Evolutionary conservation across 2,888 invertebrate genomes (phyloP).

Genomic region (Exephanes ischioxanthus): DNA sequence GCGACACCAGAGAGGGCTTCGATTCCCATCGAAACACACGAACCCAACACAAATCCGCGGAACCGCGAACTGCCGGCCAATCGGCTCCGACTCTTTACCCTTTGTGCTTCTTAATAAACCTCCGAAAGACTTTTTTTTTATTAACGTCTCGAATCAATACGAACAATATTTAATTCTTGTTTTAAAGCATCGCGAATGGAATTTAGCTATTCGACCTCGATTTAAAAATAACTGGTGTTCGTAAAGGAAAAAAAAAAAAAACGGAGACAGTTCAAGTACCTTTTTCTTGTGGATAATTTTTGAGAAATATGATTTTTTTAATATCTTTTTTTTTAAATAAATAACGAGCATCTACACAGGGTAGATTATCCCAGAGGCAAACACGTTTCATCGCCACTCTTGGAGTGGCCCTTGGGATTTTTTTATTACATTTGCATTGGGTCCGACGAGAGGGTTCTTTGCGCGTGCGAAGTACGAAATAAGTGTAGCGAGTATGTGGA

Average conservation of each 20-base stretch:
- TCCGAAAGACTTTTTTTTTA: not conserved
- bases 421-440: conserved; percentile 25
- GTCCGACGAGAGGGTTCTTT: conserved; percentile 10
- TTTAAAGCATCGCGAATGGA: not conserved
- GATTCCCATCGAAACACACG: conserved; percentile 25
- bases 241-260: not conserved
- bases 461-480: conserved; percentile 17
- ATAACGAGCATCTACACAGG: not conserved
- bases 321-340: not conserved
- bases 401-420: conserved; percentile 23
- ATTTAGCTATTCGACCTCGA: not conserved
- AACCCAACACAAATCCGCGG: not conserved
- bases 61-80: conserved; percentile 46
- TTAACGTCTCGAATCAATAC: not conserved
- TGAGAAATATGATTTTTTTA: not conserved
- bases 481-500: conserved; percentile 25
- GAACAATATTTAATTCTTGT: not conserved
- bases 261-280: not conserved
- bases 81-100: conserved; percentile 32
- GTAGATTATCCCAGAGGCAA: conserved; percentile 33
- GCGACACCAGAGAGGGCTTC: conserved; percentile 17
- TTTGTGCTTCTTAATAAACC: not conserved
- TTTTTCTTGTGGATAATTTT: not conserved
- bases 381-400: conserved; percentile 34
- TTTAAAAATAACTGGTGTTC: not conserved